phyloP scores from a whole-genome alignment of 30 jellyfish, hydroid and myxozoan genomes.

The Aurelia aurita region DNA sequence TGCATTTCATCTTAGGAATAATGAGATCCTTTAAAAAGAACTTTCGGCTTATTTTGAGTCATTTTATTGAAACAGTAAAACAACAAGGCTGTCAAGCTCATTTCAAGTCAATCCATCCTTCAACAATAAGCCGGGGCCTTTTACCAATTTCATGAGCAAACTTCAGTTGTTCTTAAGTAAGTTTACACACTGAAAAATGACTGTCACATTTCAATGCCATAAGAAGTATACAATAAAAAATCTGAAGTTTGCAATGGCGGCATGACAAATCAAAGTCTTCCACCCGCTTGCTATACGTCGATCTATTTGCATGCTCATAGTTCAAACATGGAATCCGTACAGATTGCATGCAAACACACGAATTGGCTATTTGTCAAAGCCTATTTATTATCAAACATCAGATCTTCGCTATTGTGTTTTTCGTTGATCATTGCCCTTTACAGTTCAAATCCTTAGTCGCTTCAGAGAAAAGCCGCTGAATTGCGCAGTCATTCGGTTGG shows the following conservation, averaged over 20 bases:
- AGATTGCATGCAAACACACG: conserved; percentile 36
- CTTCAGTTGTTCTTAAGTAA: no score
- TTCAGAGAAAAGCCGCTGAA: conserved; percentile 6
- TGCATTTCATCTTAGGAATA: background rate
- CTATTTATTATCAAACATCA: conserved; percentile 14
- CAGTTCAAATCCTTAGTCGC: background rate
- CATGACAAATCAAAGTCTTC: conserved; percentile 17
- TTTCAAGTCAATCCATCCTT: background rate
- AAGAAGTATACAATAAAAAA: no score
- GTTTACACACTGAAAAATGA: no score
- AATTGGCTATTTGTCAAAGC: conserved; percentile 16
- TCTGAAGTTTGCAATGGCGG: conserved; percentile 35
- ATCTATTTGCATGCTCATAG: conserved; percentile 37
- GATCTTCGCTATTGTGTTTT: conserved; percentile 18
- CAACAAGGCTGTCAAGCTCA: background rate
- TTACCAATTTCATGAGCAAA: conserved; percentile 27
- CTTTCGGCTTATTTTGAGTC: conserved; percentile 25
- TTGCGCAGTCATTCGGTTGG: background rate
- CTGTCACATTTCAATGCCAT: conserved; percentile 1
- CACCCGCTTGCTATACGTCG: conserved; percentile 42
- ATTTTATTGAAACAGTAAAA: conserved; percentile 25
- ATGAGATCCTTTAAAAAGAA: conserved; percentile 13
- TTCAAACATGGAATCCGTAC: conserved; percentile 5
- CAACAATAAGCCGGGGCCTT: conserved; percentile 45
- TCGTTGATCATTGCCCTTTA: background rate